Evolutionary conservation across 1,140 invertebrate genomes (phyloP).

Genomic region (Cotesia vestalis): DNA sequence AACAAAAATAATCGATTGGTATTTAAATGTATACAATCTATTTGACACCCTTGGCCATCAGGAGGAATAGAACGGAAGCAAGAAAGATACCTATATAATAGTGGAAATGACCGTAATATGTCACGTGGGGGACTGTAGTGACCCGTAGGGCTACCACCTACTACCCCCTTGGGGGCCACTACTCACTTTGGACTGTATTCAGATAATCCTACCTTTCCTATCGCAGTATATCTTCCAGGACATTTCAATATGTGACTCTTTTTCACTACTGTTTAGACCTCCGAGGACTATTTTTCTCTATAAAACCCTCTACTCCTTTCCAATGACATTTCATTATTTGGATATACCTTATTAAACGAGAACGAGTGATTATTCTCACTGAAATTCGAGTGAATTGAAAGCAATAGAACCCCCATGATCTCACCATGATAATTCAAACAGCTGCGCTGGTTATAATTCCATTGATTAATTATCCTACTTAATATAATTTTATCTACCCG

Average conservation of each 20-base stretch:
- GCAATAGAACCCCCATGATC: too few relatives aligned
- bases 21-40: constrained; percentile 57
- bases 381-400: too few relatives aligned
- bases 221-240: constrained; percentile 37
- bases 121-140: constrained; percentile 46
- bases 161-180: constrained; percentile 59
- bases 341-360: too few relatives aligned
- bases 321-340: too few relatives aligned
- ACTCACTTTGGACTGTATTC: constrained; percentile 61
- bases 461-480: too few relatives aligned
- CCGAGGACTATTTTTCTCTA: too few relatives aligned
- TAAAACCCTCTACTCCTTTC: too few relatives aligned
- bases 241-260: constrained; percentile 58
- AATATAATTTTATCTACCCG: too few relatives aligned
- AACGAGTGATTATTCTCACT: too few relatives aligned
- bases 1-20: constrained; percentile 43
- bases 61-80: constrained; percentile 25
- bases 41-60: constrained; percentile 32
- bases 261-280: too few relatives aligned
- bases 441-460: too few relatives aligned
- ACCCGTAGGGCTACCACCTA: constrained; percentile 52
- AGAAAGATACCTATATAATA: constrained; percentile 48
- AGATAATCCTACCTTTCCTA: constrained; percentile 58
- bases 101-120: constrained; percentile 58
- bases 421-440: too few relatives aligned